Evolutionary conservation across 2,888 invertebrate genomes (phyloP).

Genomic region (Stegophylla sp.): DNA sequence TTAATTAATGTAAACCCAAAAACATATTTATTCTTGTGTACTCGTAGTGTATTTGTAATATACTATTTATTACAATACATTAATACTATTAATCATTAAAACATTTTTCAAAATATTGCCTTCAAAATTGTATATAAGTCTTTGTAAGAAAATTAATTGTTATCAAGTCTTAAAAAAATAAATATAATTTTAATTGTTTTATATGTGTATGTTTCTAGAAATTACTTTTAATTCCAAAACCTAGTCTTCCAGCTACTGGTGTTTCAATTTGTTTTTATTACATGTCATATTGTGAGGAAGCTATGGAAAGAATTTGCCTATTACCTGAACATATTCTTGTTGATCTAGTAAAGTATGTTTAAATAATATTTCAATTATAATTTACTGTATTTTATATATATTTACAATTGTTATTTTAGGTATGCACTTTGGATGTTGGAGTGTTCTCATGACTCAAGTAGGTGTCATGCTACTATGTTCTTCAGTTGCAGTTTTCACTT

Average conservation of each 20-base stretch:
- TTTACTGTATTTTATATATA: conserved; percentile 21
- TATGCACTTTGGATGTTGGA: conserved; percentile 95
- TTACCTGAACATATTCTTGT: conserved; percentile 72
- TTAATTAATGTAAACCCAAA: too few relatives aligned
- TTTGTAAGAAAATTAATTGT: too few relatives aligned
- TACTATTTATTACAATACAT: background rate
- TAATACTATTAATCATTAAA: background rate
- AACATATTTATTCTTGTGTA: too few relatives aligned
- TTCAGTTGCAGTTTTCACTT: conserved; percentile 94
- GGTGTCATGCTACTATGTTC: conserved; percentile 98
- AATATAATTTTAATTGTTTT: too few relatives aligned
- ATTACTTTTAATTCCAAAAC: conserved; percentile 87
- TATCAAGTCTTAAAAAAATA: too few relatives aligned
- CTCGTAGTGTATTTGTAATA: too few relatives aligned
- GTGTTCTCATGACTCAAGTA: conserved; percentile 95
- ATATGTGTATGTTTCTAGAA: conserved; percentile 67
- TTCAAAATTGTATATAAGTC: background rate
- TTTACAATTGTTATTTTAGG: conserved; percentile 65
- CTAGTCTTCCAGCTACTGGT: conserved; percentile 94
- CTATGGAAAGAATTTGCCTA: conserved; percentile 93
- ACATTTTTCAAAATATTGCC: background rate
- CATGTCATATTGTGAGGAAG: conserved; percentile 95
- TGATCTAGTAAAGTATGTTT: conserved; percentile 46
- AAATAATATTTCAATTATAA: background rate
- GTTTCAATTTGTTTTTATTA: conserved; percentile 96